phyloP scores from a whole-genome alignment of 2,797 vertebrate species.

The Danionella dracula region DNA sequence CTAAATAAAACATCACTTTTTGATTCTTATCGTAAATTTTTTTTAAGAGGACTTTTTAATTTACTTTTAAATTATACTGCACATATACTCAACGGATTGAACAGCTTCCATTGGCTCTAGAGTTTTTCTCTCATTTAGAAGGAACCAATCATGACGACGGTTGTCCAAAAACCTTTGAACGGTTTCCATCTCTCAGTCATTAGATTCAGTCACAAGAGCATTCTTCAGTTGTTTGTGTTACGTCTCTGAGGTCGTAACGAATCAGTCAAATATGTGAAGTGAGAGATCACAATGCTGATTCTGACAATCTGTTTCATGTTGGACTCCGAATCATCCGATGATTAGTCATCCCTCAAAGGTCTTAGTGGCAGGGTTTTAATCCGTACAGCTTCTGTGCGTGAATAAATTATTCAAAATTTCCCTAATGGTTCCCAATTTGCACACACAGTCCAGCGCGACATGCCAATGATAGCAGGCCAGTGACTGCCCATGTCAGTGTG shows the following conservation, averaged over 20 bases:
- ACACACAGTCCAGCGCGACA: slow-evolving; percentile 50
- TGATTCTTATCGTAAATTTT: no score
- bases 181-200: no score
- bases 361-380: slow-evolving; percentile 58
- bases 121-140: no score
- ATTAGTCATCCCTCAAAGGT: slow-evolving; percentile 61
- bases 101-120: no score
- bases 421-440: slow-evolving; percentile 67
- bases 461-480: slow-evolving; percentile 57
- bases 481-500: slow-evolving; percentile 15
- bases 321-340: slow-evolving; percentile 46
- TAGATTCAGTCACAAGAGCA: not conserved
- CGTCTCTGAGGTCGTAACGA: slow-evolving; percentile 62
- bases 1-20: no score
- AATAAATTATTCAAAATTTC: slow-evolving; percentile 69
- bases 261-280: slow-evolving; percentile 56
- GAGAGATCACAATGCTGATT: slow-evolving; percentile 56
- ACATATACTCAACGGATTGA: no score
- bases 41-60: no score
- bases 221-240: slow-evolving; percentile 72
- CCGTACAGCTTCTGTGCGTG: slow-evolving; percentile 46
- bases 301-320: slow-evolving; percentile 67
- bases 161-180: no score
- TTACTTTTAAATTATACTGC: no score
- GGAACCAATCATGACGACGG: no score